These are phyloP conservation scores for Atherinomorus stipes DNA, from an alignment of 2,113 vertebrate species.

Conservation along the genomic window DNA sequence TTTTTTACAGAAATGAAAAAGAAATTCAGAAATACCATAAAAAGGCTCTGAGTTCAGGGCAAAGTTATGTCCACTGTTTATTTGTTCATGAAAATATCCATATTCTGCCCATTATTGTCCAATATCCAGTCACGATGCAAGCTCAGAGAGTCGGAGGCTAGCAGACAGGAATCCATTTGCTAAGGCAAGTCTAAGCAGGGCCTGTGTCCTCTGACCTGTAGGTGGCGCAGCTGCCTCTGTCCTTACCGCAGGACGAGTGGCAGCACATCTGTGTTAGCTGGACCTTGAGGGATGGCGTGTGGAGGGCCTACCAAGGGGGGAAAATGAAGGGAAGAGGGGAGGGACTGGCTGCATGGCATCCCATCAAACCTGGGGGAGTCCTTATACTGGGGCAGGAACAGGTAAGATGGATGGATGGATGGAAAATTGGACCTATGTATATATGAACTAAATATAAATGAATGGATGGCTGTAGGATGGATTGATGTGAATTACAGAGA, in stretches of 20 bases:
- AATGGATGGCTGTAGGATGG: neutral
- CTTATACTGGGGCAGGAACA: slow-evolving; percentile 97
- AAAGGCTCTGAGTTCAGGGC: neutral
- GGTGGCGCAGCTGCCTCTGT: slow-evolving; percentile 93
- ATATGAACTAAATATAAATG: too few relatives aligned
- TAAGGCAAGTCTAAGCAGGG: neutral
- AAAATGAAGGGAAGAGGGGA: slow-evolving; percentile 89
- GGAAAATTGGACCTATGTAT: neutral
- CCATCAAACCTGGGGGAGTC: slow-evolving; percentile 93
- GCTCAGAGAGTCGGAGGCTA: neutral
- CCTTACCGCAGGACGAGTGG: slow-evolving; percentile 89
- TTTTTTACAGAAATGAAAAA: neutral
- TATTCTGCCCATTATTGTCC: neutral
- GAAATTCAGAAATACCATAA: neutral
- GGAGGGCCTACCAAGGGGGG: slow-evolving; percentile 90
- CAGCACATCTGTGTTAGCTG: slow-evolving; percentile 94
- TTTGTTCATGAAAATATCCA: neutral
- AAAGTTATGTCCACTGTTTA: neutral
- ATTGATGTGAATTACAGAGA: neutral
- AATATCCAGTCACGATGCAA: neutral
- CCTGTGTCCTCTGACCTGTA: slow-evolving; percentile 51
- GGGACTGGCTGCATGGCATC: slow-evolving; percentile 95
- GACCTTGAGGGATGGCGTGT: slow-evolving; percentile 95
- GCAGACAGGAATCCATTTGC: neutral
- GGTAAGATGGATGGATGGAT: slow-evolving; percentile 75